Evolutionary conservation across 2,888 invertebrate species (phyloP).

Genomic region (Oxyteleia sp.): DNA sequence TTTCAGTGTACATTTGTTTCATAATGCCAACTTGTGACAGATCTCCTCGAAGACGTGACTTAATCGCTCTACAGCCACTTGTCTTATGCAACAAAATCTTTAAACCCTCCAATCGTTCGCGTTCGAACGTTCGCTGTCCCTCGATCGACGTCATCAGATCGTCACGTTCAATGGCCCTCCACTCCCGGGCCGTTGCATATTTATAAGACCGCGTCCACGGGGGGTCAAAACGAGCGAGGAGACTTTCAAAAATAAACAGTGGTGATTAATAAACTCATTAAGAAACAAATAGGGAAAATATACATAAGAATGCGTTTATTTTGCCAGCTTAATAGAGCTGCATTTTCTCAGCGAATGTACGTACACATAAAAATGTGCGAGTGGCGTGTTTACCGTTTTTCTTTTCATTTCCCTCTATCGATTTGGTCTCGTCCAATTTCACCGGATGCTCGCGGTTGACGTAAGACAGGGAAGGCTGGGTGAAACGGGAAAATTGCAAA

Average conservation of each 20-base stretch:
- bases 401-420: conserved; percentile 70
- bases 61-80: conserved; percentile 27
- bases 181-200: conserved; percentile 25
- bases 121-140: conserved; percentile 4
- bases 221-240: conserved; percentile 53
- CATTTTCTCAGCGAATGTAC: conserved; percentile 44
- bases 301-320: conserved; percentile 64
- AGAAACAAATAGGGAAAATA: conserved; percentile 58
- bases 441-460: conserved; percentile 72
- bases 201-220: conserved; percentile 27
- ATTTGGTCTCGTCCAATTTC: conserved; percentile 74
- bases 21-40: neutral
- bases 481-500: conserved; percentile 77
- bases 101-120: conserved; percentile 15
- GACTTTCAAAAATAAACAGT: conserved; percentile 51
- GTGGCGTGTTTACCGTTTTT: conserved; percentile 65
- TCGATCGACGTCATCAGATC: conserved; percentile 41
- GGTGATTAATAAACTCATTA: conserved; percentile 52
- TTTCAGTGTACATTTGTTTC: neutral
- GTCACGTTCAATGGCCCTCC: conserved; percentile 7
- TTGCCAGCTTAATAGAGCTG: conserved; percentile 46
- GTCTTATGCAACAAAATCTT: conserved; percentile 25
- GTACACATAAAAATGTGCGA: conserved; percentile 60
- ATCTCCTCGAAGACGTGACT: conserved; percentile 15
- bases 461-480: conserved; percentile 73